These are phyloP conservation scores for Patella pellucida DNA, from an alignment of 2,888 invertebrate species.

Conservation along the genomic window DNA sequence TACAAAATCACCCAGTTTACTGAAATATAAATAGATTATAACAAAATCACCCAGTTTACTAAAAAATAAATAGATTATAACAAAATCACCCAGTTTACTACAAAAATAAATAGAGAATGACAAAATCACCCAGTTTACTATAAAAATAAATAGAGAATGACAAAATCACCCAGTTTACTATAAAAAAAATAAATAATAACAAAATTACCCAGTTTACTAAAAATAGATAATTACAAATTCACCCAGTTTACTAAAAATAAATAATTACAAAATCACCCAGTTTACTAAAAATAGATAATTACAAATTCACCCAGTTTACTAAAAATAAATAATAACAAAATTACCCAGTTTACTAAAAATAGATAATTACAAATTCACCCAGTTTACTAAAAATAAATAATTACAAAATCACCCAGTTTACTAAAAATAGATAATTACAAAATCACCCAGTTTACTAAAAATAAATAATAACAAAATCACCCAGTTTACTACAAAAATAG, in stretches of 20 bases:
- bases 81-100: not conserved
- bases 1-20: conserved; percentile 67
- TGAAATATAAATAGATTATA: conserved; percentile 32
- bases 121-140: not conserved
- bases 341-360: not conserved
- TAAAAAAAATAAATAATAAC: not conserved
- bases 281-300: too few species aligned
- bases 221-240: not conserved
- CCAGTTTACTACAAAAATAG: too few species aligned
- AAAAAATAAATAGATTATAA: not conserved
- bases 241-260: not conserved
- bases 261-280: too few species aligned
- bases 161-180: not conserved
- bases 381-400: conserved; percentile 50
- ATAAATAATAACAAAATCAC: too few species aligned
- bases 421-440: too few species aligned
- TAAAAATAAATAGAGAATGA: too few species aligned
- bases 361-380: conserved; percentile 60
- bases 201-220: not conserved
- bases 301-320: too few species aligned
- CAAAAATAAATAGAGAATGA: not conserved
- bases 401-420: too few species aligned
- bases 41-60: conserved; percentile 1
- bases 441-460: too few species aligned
- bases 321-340: too few species aligned